Evolutionary conservation across 1,140 invertebrate species (phyloP), one percentile per base, ranked within the genome.

Genomic region (Littorina saxatilis): DNA sequence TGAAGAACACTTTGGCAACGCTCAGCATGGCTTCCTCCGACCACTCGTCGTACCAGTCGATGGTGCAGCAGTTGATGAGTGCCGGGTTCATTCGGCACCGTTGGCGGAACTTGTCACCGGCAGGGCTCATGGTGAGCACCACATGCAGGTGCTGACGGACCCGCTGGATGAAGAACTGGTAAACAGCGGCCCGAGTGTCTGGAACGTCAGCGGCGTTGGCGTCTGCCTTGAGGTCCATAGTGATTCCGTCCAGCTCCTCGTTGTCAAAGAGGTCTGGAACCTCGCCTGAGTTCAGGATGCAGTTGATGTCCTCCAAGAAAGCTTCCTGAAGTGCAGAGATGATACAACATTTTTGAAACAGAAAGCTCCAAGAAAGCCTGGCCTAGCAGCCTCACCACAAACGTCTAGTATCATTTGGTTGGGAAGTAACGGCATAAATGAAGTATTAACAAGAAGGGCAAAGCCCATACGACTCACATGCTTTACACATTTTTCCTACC

Each of bases 61-160:
- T 92, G 15, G 91, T 92, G 83, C 91, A 92, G 84, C 91, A 91
- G 87, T 92, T 92, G 79, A 92, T 91, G 29, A 92, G 87, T 9
- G 91, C 90, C 11, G 92, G 92, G 81, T 92, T 91, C 90, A 91
- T 91, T 0, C 92, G 87, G 77, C 91, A 92, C 9, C 91, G 84
- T 72, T 92, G 95, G 94, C 95, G 94, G 89, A 97, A 98, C 77
- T 86, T 83, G 7, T 87, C 84, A 55, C 96, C 96, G 13, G 91
- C 91, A 37, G 91, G 92, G 87, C 90, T 92, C 87, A 93, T 90
- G n/a, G 91, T 91, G 37, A 93, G 81, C 4, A 92, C 91, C 9
- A 93, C 88, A 84, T 92, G 92, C 20, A 93, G 86, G 75, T 92
- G 92, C 52, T 89, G 83, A 40, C 87, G 80, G 13, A 92, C 90